A percentile compares a stretch with the other conserved stretches of the same genome.
These are phyloP conservation scores for Paradoxurus hermaphroditus DNA, from an alignment of 2,113 vertebrate genomes.

Conservation along the genomic window DNA sequence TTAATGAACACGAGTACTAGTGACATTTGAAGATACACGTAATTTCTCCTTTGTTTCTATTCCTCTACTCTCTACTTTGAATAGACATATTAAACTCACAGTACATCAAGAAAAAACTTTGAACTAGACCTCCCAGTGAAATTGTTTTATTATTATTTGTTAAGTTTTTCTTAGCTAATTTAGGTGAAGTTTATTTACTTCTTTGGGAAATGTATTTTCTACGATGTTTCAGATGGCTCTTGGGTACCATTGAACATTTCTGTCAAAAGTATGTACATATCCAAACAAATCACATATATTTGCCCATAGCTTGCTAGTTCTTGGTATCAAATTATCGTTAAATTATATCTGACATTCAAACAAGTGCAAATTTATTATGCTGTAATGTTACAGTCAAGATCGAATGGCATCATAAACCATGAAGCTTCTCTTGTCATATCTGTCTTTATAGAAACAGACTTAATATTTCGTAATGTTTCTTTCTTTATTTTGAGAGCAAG, in stretches of 20 bases:
- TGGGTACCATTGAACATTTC: not conserved
- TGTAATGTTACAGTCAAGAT: not conserved
- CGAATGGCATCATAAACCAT: not conserved
- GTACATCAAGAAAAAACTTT: not conserved
- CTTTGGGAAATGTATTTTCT: not conserved
- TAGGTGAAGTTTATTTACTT: not conserved
- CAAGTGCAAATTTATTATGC: not conserved
- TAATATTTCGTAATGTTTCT: not conserved
- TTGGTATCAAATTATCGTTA: not conserved
- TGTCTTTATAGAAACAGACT: not conserved
- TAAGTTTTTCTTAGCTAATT: not conserved
- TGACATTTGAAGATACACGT: not conserved
- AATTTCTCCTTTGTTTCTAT: not conserved
- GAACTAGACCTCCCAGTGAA: not conserved
- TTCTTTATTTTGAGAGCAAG: no score
- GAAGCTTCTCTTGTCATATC: not conserved
- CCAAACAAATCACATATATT: not conserved
- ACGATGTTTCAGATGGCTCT: not conserved
- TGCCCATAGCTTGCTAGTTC: not conserved
- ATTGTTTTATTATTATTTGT: not conserved
- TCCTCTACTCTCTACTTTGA: not conserved
- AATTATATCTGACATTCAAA: not conserved
- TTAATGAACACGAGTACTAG: not conserved
- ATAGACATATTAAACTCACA: not conserved
- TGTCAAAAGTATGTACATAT: not conserved